Conservation (phyloP, 2,113 vertebrate species). For the Jacana jacana region DNA sequence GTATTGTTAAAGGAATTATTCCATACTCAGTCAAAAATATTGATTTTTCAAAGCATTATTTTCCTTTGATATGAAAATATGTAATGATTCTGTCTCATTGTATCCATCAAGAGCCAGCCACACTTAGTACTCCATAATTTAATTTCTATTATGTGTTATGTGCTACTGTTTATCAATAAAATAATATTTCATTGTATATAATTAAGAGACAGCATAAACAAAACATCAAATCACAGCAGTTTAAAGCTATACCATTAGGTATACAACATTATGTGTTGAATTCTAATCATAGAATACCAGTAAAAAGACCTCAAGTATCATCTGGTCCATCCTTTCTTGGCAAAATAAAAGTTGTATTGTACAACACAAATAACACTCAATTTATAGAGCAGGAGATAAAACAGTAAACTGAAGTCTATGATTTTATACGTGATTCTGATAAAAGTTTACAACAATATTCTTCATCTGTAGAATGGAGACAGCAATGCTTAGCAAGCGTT, state of each 20-base stretch:
- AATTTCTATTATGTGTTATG: not conserved
- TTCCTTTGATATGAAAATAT: not conserved
- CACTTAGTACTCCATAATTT: not conserved
- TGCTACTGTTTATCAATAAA: not conserved
- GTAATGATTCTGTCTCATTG: not conserved
- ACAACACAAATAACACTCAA: not conserved
- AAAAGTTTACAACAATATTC: not conserved
- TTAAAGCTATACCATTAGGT: not conserved
- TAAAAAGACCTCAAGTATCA: not conserved
- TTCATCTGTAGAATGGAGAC: not conserved
- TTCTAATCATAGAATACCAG: not conserved
- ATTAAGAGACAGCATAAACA: not conserved
- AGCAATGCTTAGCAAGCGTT: not conserved
- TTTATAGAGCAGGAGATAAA: not conserved
- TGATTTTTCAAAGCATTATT: not conserved
- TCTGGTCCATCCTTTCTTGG: not conserved
- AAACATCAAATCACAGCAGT: not conserved
- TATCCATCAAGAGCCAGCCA: not conserved
- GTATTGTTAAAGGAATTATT: not conserved
- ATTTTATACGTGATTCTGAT: not conserved
- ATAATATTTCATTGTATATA: not conserved
- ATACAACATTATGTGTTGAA: not conserved
- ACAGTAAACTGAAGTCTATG: not conserved
- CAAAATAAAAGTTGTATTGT: not conserved
- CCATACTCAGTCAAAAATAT: not conserved